Percentiles rank a stretch among this genome's conserved stretches.
These are phyloP conservation scores for Priocnemis perturbator DNA, from an alignment of 2,888 invertebrate genomes.

Conservation along the genomic window DNA sequence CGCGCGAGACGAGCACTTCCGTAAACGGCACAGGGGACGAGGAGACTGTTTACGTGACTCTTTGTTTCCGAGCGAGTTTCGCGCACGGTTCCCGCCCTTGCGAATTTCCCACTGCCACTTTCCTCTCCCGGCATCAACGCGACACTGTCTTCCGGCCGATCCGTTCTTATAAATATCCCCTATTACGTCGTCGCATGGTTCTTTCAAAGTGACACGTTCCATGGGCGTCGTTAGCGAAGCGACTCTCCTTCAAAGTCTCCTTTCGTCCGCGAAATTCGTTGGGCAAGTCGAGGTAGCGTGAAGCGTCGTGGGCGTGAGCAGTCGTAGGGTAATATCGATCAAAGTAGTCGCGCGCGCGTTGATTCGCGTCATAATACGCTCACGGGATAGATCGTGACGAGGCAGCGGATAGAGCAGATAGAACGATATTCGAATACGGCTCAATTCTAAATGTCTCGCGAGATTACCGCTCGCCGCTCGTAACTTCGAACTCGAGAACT, in stretches of 20 bases:
- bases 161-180: background rate
- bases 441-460: too few relatives aligned
- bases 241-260: too few relatives aligned
- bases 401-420: background rate
- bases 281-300: too few relatives aligned
- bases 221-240: too few relatives aligned
- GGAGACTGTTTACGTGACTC: conserved; percentile 28
- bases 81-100: conserved; percentile 46
- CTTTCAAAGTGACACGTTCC: too few relatives aligned
- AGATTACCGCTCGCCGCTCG: background rate
- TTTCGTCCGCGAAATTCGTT: too few relatives aligned
- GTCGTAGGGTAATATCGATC: too few relatives aligned
- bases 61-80: conserved; percentile 50
- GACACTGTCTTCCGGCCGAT: background rate
- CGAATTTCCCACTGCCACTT: conserved; percentile 60
- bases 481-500: background rate
- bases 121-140: conserved; percentile 29
- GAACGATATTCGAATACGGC: background rate
- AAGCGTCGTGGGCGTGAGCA: too few relatives aligned
- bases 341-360: too few relatives aligned
- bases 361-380: background rate
- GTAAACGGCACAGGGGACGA: conserved; percentile 38
- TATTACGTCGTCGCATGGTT: too few relatives aligned
- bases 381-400: background rate
- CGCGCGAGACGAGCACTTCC: conserved; percentile 44